phyloP scores from a whole-genome alignment of 2,113 vertebrate genomes.

The Otocyon megalotis region DNA sequence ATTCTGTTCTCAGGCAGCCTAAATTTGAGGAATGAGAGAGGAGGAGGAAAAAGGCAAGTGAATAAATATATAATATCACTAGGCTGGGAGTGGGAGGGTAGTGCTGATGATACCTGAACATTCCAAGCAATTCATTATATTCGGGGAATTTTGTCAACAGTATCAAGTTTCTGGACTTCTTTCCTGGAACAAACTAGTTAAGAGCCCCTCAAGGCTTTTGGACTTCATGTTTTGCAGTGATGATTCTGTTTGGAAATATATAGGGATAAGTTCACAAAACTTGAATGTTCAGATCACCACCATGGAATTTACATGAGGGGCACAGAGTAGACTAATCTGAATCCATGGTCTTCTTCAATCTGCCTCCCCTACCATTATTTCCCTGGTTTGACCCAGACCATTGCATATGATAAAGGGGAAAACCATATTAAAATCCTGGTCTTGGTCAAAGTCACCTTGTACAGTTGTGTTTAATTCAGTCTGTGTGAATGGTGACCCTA shows the following conservation, averaged over 20 bases:
- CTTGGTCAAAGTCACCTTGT: background rate
- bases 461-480: background rate
- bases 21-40: background rate
- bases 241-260: conserved; percentile 12
- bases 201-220: background rate
- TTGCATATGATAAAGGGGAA: background rate
- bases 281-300: background rate
- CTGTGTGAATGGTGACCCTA: background rate
- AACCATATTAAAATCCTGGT: background rate
- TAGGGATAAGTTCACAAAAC: background rate
- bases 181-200: background rate
- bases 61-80: background rate
- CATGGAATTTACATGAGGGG: background rate
- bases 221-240: background rate
- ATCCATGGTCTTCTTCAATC: background rate
- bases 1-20: background rate
- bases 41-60: background rate
- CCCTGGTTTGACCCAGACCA: background rate
- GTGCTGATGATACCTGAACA: background rate
- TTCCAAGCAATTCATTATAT: background rate
- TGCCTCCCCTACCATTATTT: background rate
- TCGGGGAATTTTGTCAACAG: background rate
- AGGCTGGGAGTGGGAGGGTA: background rate
- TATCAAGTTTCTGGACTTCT: background rate
- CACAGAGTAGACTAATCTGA: background rate